Evolutionary conservation across 1,140 invertebrate genomes (phyloP), one percentile per base, ranked within the genome.

Genomic region (Elymnias hypermnestra): DNA sequence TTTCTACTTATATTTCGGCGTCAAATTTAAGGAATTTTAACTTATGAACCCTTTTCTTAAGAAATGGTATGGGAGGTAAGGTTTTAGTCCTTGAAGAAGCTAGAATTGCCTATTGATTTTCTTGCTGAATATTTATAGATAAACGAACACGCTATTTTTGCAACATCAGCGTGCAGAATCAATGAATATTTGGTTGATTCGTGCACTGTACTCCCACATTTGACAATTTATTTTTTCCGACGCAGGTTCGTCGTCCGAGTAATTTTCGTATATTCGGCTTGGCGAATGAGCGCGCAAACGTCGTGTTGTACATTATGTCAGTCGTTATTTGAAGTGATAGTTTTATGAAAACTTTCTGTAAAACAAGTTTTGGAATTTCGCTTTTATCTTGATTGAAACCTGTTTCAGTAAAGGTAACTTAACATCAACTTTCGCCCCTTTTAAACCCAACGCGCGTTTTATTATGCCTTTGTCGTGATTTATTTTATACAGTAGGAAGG

Each of bases 211-310:
- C 57, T 66, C 56, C 53, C 50, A 67, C 67, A 72, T 67, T 74
- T 68, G 64, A 72, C 57, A 53, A 48, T 57, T 46, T 35, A 54
- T 66, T 73, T 75, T 76, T 75, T 70, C 55, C 56, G 45, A 54
- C 38, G 55, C n/a, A n/a, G n/a, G 72, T 68, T 75, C 62, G 58
- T 57, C 26, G 72, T 62, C 68, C 72, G 60, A 43, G 53, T 61
- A 58, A 65, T 76, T 70, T 72, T 67, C 58, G 21, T 42, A 63
- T 58, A 60, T 53, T 55, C 53, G 59, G 48, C 13, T 61, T 50
- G 53, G 42, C n/a, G 58, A 61, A 61, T 55, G 58, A 47, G 61
- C 56, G 53, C 19, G 19, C 19, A 57, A 57, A 63, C 53, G 31
- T n/a, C n/a, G n/a, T n/a, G n/a, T 39, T 52, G 35, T 19, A 43